Conservation (phyloP, 2,113 vertebrate genomes). For the Myotis lucifugus region DNA sequence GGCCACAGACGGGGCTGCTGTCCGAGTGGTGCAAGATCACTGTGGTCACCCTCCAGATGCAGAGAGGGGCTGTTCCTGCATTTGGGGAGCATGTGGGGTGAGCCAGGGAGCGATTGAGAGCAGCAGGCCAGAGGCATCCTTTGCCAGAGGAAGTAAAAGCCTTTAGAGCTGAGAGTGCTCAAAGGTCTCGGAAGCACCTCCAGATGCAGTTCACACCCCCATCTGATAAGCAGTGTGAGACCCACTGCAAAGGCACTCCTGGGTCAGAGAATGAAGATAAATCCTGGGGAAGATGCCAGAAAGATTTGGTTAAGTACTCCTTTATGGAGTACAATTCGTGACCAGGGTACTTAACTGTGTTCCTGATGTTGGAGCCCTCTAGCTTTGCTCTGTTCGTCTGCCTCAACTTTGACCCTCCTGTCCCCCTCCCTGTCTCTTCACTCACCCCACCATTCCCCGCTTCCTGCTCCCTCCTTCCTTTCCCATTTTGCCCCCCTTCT, state of each 20-base stretch:
- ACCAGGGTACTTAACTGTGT: not conserved
- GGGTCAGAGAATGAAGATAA: conserved; percentile 10
- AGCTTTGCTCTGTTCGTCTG: not conserved
- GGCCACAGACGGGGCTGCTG: not conserved
- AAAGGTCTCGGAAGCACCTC: not conserved
- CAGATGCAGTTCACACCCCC: not conserved
- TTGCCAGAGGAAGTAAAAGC: conserved; percentile 33
- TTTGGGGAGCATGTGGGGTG: not conserved
- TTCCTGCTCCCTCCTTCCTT: not conserved
- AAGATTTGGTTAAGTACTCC: not conserved
- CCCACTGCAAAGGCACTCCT: not conserved
- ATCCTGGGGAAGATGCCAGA: not conserved
- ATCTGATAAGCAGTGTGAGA: not conserved
- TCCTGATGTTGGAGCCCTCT: not conserved
- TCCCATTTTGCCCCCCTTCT: not conserved
- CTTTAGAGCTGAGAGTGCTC: not conserved
- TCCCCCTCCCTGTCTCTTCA: not conserved
- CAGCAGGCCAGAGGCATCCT: not conserved
- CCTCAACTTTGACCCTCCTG: not conserved
- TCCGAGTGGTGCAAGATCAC: not conserved
- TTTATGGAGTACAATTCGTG: not conserved
- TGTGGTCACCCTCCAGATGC: not conserved
- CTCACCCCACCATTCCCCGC: not conserved
- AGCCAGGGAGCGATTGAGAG: not conserved
- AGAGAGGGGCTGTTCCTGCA: not conserved